These are phyloP conservation scores for Xyliphius kryptos DNA, from an alignment of 2,113 vertebrate species.

Conservation along the genomic window DNA sequence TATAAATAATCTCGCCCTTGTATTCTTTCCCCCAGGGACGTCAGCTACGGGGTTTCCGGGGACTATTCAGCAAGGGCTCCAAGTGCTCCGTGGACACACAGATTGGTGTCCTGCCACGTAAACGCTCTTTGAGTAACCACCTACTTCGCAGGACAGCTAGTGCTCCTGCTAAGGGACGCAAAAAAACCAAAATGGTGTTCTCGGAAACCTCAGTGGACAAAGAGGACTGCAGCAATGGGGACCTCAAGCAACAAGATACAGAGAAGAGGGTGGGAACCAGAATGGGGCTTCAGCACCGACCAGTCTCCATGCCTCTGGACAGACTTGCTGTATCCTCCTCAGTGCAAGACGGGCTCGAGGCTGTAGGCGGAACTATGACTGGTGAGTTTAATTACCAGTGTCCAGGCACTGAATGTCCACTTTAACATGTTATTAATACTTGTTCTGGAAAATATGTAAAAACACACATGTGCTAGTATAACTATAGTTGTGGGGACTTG, in stretches of 20 bases:
- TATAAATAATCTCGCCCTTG: not conserved
- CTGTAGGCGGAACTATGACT: slow-evolving; percentile 54
- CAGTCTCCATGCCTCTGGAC: slow-evolving; percentile 86
- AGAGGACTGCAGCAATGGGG: slow-evolving; percentile 63
- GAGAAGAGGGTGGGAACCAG: slow-evolving; percentile 54
- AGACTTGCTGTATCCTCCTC: slow-evolving; percentile 66
- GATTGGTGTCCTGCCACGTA: slow-evolving; percentile 63
- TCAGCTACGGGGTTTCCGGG: slow-evolving; percentile 85
- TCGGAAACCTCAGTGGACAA: slow-evolving; percentile 70
- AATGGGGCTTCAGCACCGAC: slow-evolving; percentile 68
- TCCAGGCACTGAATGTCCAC: too few relatives aligned
- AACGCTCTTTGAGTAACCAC: slow-evolving; percentile 82
- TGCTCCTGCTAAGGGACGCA: slow-evolving; percentile 89
- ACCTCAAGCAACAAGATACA: slow-evolving; percentile 53
- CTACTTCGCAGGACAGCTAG: slow-evolving; percentile 89
- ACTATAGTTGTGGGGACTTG: too few relatives aligned
- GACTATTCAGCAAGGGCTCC: slow-evolving; percentile 82
- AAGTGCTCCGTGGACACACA: slow-evolving; percentile 71
- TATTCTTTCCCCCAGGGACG: slow-evolving; percentile 66
- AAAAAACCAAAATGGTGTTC: slow-evolving; percentile 84
- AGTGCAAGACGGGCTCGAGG: slow-evolving; percentile 48
- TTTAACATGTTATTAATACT: too few relatives aligned
- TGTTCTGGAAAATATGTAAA: too few relatives aligned
- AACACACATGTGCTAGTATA: too few relatives aligned
- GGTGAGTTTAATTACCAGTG: slow-evolving; percentile 70